These are phyloP conservation scores for Hirudinaria manillensis DNA, from an alignment of 2,888 invertebrate genomes.

Conservation along the genomic window DNA sequence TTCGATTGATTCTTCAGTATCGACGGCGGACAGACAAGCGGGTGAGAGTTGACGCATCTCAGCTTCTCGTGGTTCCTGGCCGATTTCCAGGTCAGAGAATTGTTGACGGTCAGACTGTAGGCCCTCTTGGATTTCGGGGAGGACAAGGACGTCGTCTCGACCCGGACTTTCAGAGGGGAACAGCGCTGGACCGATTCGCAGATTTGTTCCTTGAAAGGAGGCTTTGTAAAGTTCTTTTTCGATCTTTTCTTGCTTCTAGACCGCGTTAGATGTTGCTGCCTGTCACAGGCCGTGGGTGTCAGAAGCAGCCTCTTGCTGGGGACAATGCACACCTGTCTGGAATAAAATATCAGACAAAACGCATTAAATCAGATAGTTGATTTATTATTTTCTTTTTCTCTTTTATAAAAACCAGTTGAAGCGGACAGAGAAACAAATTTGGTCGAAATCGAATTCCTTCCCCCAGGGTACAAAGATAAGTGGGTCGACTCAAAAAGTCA, in stretches of 20 bases:
- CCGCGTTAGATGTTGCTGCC: not conserved
- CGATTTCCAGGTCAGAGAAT: not conserved
- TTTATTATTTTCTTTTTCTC: conserved; percentile 1
- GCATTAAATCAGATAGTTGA: not conserved
- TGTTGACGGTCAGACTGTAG: not conserved
- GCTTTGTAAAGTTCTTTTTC: not conserved
- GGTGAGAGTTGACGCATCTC: no score
- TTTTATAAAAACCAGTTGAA: not conserved
- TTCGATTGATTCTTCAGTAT: no score
- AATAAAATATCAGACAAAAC: not conserved
- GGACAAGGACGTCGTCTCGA: not conserved
- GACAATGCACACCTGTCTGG: conserved; percentile 17
- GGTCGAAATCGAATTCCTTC: not conserved
- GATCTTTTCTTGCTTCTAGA: not conserved
- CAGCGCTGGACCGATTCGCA: not conserved
- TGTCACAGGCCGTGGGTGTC: conserved; percentile 8
- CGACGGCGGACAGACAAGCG: no score
- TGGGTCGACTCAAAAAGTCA: no score
- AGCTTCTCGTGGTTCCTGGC: no score
- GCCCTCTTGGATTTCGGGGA: not conserved
- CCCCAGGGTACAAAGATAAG: no score
- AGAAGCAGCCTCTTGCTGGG: conserved; percentile 13
- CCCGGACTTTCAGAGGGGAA: not conserved
- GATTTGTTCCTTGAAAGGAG: no score
- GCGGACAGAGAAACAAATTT: not conserved